phyloP scores from a whole-genome alignment of 2,797 vertebrate species.

The Coregonus sp. region DNA sequence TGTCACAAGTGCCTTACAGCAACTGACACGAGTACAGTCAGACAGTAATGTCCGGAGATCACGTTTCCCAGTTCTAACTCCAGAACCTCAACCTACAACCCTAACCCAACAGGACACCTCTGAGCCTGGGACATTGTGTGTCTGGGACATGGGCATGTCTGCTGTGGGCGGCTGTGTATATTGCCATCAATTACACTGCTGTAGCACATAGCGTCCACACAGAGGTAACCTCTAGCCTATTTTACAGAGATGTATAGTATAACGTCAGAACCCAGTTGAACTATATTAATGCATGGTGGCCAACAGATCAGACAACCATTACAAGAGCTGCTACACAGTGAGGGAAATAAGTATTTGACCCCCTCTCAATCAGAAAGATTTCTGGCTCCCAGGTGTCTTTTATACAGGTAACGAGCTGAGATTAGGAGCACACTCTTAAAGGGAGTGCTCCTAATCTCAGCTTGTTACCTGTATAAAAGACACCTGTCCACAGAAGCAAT shows the following conservation, averaged over 20 bases:
- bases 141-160: background rate
- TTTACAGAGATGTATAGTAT: conserved; percentile 10
- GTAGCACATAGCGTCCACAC: conserved; percentile 57
- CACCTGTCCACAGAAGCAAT: too few species aligned
- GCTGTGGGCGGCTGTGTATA: background rate
- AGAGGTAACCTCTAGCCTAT: conserved; percentile 57
- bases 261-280: conserved; percentile 9
- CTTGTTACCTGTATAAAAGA: too few species aligned
- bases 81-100: background rate
- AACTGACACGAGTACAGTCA: too few species aligned
- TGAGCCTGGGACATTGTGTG: background rate
- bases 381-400: too few species aligned
- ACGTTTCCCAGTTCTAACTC: background rate
- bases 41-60: background rate
- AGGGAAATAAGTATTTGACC: too few species aligned
- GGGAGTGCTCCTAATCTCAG: too few species aligned
- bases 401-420: too few species aligned
- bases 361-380: too few species aligned
- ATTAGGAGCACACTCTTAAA: too few species aligned
- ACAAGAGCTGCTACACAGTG: conserved; percentile 54
- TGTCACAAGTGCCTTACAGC: too few species aligned
- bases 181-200: conserved; percentile 39
- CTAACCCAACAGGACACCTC: background rate
- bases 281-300: conserved; percentile 49
- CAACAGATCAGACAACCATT: conserved; percentile 45